These are phyloP conservation scores for Oryzias curvinotus DNA, from an alignment of 2,113 vertebrate genomes.

Conservation along the genomic window DNA sequence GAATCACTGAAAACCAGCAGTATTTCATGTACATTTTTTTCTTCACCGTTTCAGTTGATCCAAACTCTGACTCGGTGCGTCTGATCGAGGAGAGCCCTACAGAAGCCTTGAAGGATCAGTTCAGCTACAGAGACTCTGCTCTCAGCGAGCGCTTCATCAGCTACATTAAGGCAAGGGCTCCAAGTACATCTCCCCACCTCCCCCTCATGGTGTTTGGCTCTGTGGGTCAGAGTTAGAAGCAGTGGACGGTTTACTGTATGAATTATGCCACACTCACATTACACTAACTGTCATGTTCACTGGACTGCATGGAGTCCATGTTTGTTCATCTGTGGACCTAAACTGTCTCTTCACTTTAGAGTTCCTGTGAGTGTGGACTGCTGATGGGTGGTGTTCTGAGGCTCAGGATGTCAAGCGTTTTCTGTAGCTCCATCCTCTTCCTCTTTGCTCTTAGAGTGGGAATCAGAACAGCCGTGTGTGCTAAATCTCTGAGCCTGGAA, in stretches of 20 bases:
- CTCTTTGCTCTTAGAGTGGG: not conserved
- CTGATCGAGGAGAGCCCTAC: conserved; percentile 71
- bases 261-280: not conserved
- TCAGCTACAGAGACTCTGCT: conserved; percentile 69
- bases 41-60: conserved; percentile 66
- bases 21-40: not conserved
- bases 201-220: not conserved
- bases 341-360: not conserved
- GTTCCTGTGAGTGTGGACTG: not conserved
- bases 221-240: not conserved
- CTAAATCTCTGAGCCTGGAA: too few species aligned
- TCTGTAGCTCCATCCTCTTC: not conserved
- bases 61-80: conserved; percentile 73
- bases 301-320: not conserved
- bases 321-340: not conserved
- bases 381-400: not conserved
- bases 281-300: conserved; percentile 1
- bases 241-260: not conserved
- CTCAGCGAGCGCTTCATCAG: conserved; percentile 82
- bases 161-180: conserved; percentile 85
- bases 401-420: not conserved
- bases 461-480: too few species aligned
- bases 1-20: not conserved
- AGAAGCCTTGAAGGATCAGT: conserved; percentile 75
- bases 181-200: not conserved